Percentiles rank a stretch among this genome's conserved stretches.
Evolutionary conservation across 2,888 invertebrate species (phyloP).

Genomic region (Drosophila siamana): DNA sequence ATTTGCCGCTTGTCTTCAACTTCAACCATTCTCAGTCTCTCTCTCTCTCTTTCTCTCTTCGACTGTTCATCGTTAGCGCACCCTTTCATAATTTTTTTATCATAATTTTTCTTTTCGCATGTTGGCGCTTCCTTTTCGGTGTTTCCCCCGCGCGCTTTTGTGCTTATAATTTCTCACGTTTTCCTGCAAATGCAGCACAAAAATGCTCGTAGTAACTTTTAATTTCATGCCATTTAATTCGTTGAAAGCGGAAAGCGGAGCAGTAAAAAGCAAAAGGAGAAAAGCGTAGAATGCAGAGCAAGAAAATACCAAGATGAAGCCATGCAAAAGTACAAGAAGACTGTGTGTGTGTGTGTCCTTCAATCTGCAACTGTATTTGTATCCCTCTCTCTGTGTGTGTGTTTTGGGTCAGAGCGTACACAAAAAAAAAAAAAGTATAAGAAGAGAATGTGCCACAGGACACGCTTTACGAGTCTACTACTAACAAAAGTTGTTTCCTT

Average conservation of each 20-base stretch:
- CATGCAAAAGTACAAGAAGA: constrained; percentile 52
- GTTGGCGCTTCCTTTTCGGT: constrained; percentile 49
- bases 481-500: constrained; percentile 73
- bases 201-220: constrained; percentile 80
- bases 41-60: not conserved
- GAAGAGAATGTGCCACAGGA: constrained; percentile 74
- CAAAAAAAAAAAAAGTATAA: constrained; percentile 13
- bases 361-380: constrained; percentile 23
- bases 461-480: constrained; percentile 67
- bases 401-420: constrained; percentile 34
- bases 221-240: constrained; percentile 83
- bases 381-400: constrained; percentile 5
- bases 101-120: constrained; percentile 31
- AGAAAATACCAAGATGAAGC: constrained; percentile 62
- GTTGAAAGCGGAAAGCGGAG: constrained; percentile 74
- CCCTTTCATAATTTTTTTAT: constrained; percentile 62
- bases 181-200: constrained; percentile 82
- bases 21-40: not conserved
- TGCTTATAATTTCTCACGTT: constrained; percentile 80
- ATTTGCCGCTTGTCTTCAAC: constrained; percentile 67
- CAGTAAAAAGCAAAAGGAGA: constrained; percentile 30
- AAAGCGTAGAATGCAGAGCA: constrained; percentile 18
- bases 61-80: not conserved
- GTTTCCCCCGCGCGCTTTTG: constrained; percentile 52
- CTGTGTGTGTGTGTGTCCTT: constrained; percentile 35